These are phyloP conservation scores for Drosophila phalerata DNA, from an alignment of 2,888 invertebrate genomes.

Conservation along the genomic window DNA sequence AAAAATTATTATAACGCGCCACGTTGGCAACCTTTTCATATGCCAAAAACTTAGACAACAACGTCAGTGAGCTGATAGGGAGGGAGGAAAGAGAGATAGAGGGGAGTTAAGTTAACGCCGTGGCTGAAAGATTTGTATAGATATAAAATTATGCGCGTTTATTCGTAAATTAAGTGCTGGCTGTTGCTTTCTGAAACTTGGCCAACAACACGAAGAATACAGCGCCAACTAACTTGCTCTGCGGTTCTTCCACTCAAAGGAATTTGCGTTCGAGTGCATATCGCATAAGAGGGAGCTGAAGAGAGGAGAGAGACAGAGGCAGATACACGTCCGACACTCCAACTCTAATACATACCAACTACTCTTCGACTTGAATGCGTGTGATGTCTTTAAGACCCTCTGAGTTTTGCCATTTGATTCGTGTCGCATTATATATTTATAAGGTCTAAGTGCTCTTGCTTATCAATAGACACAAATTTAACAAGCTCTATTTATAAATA, in stretches of 20 bases:
- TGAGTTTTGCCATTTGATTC: constrained; percentile 30
- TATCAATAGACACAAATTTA: constrained; percentile 39
- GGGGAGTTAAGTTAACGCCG: background rate
- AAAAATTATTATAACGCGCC: constrained; percentile 80
- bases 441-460: constrained; percentile 69
- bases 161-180: constrained; percentile 82
- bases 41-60: constrained; percentile 74
- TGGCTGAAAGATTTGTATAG: constrained; percentile 61
- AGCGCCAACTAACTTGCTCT: constrained; percentile 61
- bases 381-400: constrained; percentile 10
- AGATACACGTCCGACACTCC: constrained; percentile 10
- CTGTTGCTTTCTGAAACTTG: constrained; percentile 68
- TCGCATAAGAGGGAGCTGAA: background rate
- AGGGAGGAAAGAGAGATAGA: background rate
- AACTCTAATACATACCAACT: background rate
- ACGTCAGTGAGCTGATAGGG: constrained; percentile 12
- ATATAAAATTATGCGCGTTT: constrained; percentile 82
- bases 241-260: constrained; percentile 71
- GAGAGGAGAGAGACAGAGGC: constrained; percentile 3
- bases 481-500: constrained; percentile 35
- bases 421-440: constrained; percentile 67
- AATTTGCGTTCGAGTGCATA: constrained; percentile 63
- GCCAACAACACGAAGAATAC: constrained; percentile 26
- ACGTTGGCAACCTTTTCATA: constrained; percentile 81
- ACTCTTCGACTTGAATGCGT: background rate